Evolutionary conservation across 2,888 invertebrate genomes (phyloP).

Genomic region (Hedychridium roseum): DNA sequence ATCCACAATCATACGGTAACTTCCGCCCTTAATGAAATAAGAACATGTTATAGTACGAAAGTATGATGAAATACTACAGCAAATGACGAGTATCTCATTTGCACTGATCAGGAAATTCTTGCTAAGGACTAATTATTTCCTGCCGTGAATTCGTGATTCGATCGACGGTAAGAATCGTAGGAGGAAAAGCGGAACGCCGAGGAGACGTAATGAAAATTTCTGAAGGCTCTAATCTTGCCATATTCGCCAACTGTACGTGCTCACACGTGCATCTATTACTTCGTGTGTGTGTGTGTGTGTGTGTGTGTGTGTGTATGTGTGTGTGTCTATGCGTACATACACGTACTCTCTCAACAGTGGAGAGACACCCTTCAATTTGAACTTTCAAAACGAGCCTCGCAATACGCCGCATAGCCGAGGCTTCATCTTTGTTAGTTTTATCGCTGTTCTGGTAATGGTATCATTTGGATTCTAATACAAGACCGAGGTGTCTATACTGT

Average conservation of each 20-base stretch:
- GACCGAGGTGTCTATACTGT: slow-evolving; percentile 37
- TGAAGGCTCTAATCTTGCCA: slow-evolving; percentile 6
- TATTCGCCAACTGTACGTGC: slow-evolving; percentile 12
- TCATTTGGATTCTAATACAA: slow-evolving; percentile 53
- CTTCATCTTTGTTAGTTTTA: slow-evolving; percentile 53
- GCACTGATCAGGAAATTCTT: too few species aligned
- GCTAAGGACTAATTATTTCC: too few species aligned
- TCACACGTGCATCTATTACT: background rate
- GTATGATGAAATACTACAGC: too few species aligned
- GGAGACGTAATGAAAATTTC: slow-evolving; percentile 36
- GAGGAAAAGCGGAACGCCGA: slow-evolving; percentile 7
- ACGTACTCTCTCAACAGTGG: slow-evolving; percentile 10
- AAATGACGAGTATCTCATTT: too few species aligned
- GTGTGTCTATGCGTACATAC: too few species aligned
- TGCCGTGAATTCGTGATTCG: too few species aligned
- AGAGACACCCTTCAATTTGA: slow-evolving; percentile 45
- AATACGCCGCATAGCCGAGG: slow-evolving; percentile 28
- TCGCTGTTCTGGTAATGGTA: slow-evolving; percentile 51
- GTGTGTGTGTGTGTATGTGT: background rate
- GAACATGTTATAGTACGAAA: too few species aligned
- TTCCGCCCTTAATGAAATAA: too few species aligned
- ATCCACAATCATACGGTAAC: too few species aligned
- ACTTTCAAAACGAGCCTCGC: slow-evolving; percentile 46
- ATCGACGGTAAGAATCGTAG: slow-evolving; percentile 1
- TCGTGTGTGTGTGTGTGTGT: background rate